A percentile compares a stretch with the other conserved stretches of the same genome.
Conservation (phyloP, 1,140 invertebrate genomes). For the Octopus bimaculoides region DNA sequence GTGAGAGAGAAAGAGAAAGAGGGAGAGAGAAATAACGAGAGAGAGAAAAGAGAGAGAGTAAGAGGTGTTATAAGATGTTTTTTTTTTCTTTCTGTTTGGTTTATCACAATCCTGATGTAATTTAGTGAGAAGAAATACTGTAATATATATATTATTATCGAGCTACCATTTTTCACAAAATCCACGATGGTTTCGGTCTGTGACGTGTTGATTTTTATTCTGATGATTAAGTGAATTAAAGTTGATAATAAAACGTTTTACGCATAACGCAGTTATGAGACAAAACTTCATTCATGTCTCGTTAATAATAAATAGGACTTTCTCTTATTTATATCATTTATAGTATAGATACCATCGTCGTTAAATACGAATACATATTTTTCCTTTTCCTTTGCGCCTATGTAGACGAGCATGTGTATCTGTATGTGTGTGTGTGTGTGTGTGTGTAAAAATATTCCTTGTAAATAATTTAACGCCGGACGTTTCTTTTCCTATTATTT, state of each 20-base stretch:
- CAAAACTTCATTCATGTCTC: background rate
- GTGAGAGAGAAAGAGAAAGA: too few species aligned
- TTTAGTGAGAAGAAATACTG: too few species aligned
- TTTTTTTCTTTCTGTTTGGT: too few species aligned
- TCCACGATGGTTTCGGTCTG: too few species aligned
- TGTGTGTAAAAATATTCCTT: background rate
- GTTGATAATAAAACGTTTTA: background rate
- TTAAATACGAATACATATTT: background rate
- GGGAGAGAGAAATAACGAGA: too few species aligned
- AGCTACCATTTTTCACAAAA: too few species aligned
- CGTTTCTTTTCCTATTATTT: background rate
- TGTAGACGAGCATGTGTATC: background rate
- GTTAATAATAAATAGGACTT: background rate
- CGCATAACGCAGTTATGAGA: background rate
- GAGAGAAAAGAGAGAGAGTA: too few species aligned
- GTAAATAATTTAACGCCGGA: background rate
- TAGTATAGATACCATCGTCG: background rate
- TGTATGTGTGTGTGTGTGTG: background rate
- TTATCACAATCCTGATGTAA: too few species aligned
- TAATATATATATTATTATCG: too few species aligned
- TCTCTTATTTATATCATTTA: background rate
- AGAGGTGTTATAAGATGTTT: too few species aligned
- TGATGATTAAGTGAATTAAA: background rate
- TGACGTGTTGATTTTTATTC: background rate
- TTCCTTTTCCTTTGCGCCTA: background rate